phyloP scores from a whole-genome alignment of 1,140 invertebrate genomes.

The Philotrypesis tridentata region DNA sequence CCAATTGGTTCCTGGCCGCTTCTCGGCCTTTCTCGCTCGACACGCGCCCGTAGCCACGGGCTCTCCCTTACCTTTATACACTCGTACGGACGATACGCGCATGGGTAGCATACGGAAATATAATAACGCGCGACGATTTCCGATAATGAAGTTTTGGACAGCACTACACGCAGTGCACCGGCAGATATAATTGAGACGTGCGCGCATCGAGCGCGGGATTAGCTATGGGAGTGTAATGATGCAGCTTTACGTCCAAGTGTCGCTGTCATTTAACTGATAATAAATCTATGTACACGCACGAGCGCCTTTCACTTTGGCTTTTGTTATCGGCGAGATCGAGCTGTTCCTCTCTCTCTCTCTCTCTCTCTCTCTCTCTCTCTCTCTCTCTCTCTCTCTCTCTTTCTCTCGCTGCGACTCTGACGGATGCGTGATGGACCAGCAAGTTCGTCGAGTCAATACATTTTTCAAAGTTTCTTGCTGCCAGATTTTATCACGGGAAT shows the following conservation, averaged over 20 bases:
- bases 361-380: no score
- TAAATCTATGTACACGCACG: no score
- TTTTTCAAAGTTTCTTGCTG: neutral
- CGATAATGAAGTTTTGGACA: neutral
- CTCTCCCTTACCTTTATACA: neutral
- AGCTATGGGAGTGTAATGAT: no score
- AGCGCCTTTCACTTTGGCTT: neutral
- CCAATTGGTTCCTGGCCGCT: conserved; percentile 34
- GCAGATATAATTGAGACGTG: neutral
- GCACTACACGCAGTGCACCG: no score
- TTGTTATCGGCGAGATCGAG: neutral
- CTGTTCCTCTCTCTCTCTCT: no score
- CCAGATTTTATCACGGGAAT: neutral
- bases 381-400: no score
- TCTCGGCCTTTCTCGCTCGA: neutral
- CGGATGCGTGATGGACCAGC: neutral
- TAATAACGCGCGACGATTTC: neutral
- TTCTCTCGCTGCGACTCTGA: no score
- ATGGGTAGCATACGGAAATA: no score
- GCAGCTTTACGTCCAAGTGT: neutral
- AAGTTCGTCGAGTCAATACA: neutral
- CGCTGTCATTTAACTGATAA: no score
- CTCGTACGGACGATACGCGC: no score
- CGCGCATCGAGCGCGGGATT: neutral
- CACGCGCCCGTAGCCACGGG: neutral